Percentiles rank a stretch among this genome's conserved stretches.
Evolutionary conservation across 92 coral and sea anemone genomes (phyloP).

Genomic region (Parazoanthus darwini): DNA sequence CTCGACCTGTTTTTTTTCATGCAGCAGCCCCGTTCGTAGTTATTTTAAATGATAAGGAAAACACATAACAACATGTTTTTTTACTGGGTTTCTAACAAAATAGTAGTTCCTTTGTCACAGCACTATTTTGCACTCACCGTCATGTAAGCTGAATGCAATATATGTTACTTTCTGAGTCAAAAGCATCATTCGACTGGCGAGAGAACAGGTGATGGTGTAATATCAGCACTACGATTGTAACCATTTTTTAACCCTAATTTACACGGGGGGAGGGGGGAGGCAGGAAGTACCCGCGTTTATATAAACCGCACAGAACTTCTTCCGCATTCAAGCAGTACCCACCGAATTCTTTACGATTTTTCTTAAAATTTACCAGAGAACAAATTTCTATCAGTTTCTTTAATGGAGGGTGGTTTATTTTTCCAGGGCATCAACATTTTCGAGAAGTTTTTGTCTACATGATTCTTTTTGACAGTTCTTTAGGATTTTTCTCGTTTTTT

Average conservation of each 20-base stretch:
- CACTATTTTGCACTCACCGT: constrained; percentile 16
- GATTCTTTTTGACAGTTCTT: too few species aligned
- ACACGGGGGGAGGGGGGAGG: neutral
- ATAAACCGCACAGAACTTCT: neutral
- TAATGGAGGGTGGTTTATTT: too few species aligned
- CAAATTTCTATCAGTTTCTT: too few species aligned
- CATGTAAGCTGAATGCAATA: constrained; percentile 39
- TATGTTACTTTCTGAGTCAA: constrained; percentile 38
- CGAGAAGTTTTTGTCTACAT: too few species aligned
- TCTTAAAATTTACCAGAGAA: too few species aligned
- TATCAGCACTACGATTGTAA: neutral
- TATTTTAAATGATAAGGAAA: neutral
- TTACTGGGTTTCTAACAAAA: neutral
- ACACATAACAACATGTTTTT: neutral
- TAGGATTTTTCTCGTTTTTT: too few species aligned
- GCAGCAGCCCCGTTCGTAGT: too few species aligned
- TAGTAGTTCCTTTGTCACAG: neutral
- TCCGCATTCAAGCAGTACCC: neutral
- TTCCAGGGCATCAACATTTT: too few species aligned
- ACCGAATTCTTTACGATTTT: too few species aligned
- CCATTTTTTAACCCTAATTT: constrained; percentile 21
- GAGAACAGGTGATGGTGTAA: neutral
- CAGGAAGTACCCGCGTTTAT: too few species aligned
- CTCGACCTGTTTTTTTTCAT: too few species aligned
- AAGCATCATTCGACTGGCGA: constrained; percentile 40